Conservation (phyloP, 2,113 vertebrate genomes). For the Cygnus atratus region DNA sequence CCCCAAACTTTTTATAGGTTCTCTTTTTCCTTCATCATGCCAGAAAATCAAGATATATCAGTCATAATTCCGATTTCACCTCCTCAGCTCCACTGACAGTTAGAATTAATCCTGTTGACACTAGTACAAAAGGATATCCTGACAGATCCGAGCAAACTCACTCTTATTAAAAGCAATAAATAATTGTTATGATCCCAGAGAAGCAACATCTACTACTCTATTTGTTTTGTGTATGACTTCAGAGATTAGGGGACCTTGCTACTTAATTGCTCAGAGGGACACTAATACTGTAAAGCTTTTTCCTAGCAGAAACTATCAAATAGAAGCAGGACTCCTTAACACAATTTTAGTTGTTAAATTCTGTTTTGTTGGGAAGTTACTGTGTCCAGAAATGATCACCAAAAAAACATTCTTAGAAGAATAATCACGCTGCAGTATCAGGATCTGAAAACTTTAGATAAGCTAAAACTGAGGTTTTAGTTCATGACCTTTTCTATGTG, state of each 20-base stretch:
- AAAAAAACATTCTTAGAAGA: neutral
- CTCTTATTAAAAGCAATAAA: conserved; percentile 85
- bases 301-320: conserved; percentile 69
- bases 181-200: conserved; percentile 69
- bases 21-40: neutral
- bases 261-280: conserved; percentile 78
- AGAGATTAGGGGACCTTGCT: conserved; percentile 67
- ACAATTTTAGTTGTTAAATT: conserved; percentile 28
- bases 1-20: neutral
- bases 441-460: neutral
- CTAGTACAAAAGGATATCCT: neutral
- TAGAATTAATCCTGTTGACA: neutral
- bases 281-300: conserved; percentile 49
- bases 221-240: conserved; percentile 70
- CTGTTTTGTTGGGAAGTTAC: neutral
- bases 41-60: neutral
- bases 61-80: conserved; percentile 19
- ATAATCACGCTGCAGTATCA: neutral
- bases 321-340: conserved; percentile 34
- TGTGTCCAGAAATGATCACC: neutral
- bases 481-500: neutral
- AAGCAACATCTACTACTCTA: conserved; percentile 35
- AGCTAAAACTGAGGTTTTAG: neutral
- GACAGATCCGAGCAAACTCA: conserved; percentile 61
- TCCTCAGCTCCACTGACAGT: neutral